These are phyloP conservation scores for Palythoa heliodiscus DNA, from an alignment of 92 coral and sea anemone species.

Conservation along the genomic window DNA sequence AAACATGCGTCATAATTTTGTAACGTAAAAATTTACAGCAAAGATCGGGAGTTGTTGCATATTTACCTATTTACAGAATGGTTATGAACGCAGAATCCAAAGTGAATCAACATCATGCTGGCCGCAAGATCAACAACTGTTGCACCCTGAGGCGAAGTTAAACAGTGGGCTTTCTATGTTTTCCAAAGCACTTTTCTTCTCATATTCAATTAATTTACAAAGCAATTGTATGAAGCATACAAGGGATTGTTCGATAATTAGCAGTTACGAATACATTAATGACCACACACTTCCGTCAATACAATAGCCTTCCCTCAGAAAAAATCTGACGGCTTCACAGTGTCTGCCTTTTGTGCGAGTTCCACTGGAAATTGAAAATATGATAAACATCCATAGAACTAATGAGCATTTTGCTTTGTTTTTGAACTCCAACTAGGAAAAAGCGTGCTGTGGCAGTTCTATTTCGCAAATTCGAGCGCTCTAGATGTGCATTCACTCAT, in stretches of 20 bases:
- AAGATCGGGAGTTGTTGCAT: background rate
- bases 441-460: constrained; percentile 41
- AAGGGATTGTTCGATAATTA: constrained; percentile 93
- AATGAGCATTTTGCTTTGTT: constrained; percentile 45
- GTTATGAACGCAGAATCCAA: background rate
- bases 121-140: constrained; percentile 47
- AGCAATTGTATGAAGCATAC: constrained; percentile 78
- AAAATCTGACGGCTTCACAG: constrained; percentile 42
- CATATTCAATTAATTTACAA: constrained; percentile 89
- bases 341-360: constrained; percentile 59
- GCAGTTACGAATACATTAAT: constrained; percentile 80
- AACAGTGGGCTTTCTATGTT: constrained; percentile 63
- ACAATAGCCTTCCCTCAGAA: constrained; percentile 39
- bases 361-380: constrained; percentile 59
- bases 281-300: constrained; percentile 62
- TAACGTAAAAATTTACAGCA: background rate
- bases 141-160: constrained; percentile 75
- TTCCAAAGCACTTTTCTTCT: constrained; percentile 63
- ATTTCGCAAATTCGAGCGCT: background rate
- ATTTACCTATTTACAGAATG: background rate
- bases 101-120: constrained; percentile 38
- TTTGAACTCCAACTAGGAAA: constrained; percentile 49
- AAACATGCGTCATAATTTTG: background rate
- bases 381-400: constrained; percentile 61
- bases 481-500: background rate